Conservation (phyloP, 2,113 vertebrate species). For the Verasper variegatus region DNA sequence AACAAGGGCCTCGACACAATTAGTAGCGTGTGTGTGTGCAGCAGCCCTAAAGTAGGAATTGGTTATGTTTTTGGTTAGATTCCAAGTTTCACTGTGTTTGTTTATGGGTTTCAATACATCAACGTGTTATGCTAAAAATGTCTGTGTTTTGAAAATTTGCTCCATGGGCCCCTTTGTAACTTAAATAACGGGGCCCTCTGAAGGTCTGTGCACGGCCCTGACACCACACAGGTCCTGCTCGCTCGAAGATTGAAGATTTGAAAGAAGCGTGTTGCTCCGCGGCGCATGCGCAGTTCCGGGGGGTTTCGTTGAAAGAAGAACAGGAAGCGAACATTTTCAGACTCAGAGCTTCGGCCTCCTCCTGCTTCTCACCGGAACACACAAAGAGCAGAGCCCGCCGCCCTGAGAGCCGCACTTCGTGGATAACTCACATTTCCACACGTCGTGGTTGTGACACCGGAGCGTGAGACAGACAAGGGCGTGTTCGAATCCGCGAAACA, state of each 20-base stretch:
- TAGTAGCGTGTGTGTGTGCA: no score
- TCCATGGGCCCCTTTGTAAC: no score
- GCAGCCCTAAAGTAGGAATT: no score
- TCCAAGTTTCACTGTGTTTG: no score
- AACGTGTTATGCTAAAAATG: no score
- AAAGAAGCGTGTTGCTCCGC: slow-evolving; percentile 52
- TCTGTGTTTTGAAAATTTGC: no score
- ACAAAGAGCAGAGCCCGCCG: neutral
- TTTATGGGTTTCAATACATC: no score
- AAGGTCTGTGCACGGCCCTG: neutral
- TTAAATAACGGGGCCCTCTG: neutral
- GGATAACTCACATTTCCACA: neutral
- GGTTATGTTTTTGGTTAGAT: no score
- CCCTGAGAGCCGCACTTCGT: neutral
- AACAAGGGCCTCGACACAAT: no score
- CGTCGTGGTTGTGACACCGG: neutral
- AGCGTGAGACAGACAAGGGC: slow-evolving; percentile 60
- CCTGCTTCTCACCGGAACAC: neutral
- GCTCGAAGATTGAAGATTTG: neutral
- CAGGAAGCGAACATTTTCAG: slow-evolving; percentile 66
- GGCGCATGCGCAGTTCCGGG: slow-evolving; percentile 66
- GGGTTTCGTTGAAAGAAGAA: slow-evolving; percentile 27
- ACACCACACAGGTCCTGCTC: no score
- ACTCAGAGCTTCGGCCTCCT: neutral
- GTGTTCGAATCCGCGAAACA: slow-evolving; percentile 66